Evolutionary conservation across 1,140 invertebrate species (phyloP).

Genomic region (Leguminivora glycinivorella): DNA sequence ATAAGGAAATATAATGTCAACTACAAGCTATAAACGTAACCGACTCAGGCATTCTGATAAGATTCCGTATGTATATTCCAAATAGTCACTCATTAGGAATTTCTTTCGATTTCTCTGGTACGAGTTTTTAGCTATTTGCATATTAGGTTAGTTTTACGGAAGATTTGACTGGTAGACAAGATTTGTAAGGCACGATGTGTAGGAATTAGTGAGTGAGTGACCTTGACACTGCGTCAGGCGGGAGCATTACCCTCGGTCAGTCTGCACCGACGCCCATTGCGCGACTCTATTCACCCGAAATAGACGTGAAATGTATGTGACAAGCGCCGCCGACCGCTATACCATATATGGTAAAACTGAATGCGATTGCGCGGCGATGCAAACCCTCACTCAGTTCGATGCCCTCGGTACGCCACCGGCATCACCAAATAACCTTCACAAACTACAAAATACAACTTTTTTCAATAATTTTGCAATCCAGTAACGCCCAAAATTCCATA

Average conservation of each 20-base stretch:
- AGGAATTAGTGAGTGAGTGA: slow-evolving; percentile 32
- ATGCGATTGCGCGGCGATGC: slow-evolving; percentile 71
- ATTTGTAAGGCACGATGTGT: not conserved
- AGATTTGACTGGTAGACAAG: not conserved
- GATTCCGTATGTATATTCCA: not conserved
- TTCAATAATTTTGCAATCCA: slow-evolving; percentile 35
- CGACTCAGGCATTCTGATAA: slow-evolving; percentile 24
- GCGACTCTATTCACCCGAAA: slow-evolving; percentile 52
- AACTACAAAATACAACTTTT: slow-evolving; percentile 39
- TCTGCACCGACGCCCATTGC: slow-evolving; percentile 30
- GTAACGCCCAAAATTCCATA: slow-evolving; percentile 30
- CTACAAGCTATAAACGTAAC: slow-evolving; percentile 6
- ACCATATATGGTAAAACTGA: slow-evolving; percentile 74
- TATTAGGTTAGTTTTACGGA: not conserved
- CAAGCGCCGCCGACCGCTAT: slow-evolving; percentile 54
- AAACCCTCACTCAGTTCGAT: slow-evolving; percentile 63
- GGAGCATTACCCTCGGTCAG: slow-evolving; percentile 42
- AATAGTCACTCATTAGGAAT: slow-evolving; percentile 1
- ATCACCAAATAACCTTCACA: slow-evolving; percentile 47
- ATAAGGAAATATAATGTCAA: slow-evolving; percentile 24
- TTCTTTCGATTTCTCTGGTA: slow-evolving; percentile 3
- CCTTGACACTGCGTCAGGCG: slow-evolving; percentile 46
- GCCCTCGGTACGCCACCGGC: slow-evolving; percentile 46
- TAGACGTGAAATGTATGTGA: slow-evolving; percentile 61
- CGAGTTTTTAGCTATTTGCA: not conserved